These are phyloP conservation scores for Drosophila kohkoa DNA, from an alignment of 1,140 invertebrate species.

Conservation along the genomic window DNA sequence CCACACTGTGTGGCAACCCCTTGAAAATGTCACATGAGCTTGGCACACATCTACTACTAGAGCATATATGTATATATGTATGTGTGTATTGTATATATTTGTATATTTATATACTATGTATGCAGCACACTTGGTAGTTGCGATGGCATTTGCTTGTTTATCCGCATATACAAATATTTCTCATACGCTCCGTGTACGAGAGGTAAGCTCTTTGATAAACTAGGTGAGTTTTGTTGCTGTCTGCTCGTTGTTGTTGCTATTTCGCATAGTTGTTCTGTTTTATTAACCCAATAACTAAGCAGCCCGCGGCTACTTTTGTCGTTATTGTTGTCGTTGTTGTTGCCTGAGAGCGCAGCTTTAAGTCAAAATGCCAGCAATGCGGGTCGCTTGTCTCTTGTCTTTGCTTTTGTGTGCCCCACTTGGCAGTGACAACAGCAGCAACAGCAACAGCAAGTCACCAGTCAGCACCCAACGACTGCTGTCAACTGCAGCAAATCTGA, in stretches of 20 bases:
- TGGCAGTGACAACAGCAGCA: conserved; percentile 45
- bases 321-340: conserved; percentile 9
- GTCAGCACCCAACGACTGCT: conserved; percentile 3
- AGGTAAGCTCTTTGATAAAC: conserved; percentile 45
- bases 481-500: conserved; percentile 59
- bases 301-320: conserved; percentile 35
- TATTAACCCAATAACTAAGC: conserved; percentile 81
- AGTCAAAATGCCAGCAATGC: conserved; percentile 72
- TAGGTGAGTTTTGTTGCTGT: conserved; percentile 58
- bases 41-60: conserved; percentile 10
- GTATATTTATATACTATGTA: background rate
- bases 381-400: conserved; percentile 63
- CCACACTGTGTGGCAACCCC: conserved; percentile 6
- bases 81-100: background rate
- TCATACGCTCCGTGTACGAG: conserved; percentile 51
- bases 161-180: conserved; percentile 74
- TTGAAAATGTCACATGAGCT: conserved; percentile 53
- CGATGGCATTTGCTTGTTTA: conserved; percentile 59
- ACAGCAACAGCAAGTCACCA: conserved; percentile 1
- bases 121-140: conserved; percentile 18
- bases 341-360: conserved; percentile 45
- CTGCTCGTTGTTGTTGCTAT: conserved; percentile 13
- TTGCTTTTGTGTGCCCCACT: conserved; percentile 60
- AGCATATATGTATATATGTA: background rate
- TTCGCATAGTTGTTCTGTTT: conserved; percentile 60